Conservation (phyloP, 2,888 invertebrate genomes). For the Apodemia mormo region DNA sequence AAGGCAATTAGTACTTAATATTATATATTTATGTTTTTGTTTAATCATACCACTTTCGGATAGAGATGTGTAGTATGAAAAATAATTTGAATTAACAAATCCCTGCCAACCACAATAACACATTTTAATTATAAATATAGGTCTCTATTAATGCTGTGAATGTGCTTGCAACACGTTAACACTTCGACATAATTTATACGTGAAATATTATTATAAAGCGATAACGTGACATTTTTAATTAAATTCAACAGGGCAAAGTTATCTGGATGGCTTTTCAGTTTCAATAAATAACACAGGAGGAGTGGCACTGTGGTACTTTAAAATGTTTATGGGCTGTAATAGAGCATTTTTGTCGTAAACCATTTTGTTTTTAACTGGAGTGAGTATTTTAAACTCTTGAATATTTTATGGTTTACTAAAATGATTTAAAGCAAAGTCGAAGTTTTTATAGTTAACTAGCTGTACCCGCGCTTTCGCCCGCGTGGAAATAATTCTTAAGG, state of each 20-base stretch:
- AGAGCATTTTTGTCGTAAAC: conserved; percentile 11
- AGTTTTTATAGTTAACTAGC: too few species aligned
- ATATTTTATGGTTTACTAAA: background rate
- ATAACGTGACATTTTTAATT: conserved; percentile 18
- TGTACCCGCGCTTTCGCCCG: too few species aligned
- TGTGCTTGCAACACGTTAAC: background rate
- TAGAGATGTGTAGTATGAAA: background rate
- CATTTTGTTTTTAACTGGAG: background rate
- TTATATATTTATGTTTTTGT: too few species aligned
- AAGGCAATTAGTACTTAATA: too few species aligned
- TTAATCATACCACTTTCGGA: too few species aligned
- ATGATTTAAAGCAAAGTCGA: too few species aligned
- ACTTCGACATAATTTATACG: conserved; percentile 10
- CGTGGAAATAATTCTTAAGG: too few species aligned
- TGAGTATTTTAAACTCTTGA: background rate
- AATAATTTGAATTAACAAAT: background rate
- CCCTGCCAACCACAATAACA: background rate
- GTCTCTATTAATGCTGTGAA: conserved; percentile 11
- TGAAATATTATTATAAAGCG: conserved; percentile 17
- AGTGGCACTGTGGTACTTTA: conserved; percentile 17
- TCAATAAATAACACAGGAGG: conserved; percentile 17
- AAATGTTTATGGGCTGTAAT: conserved; percentile 16
- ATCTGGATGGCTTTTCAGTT: conserved; percentile 17
- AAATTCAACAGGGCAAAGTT: conserved; percentile 18
- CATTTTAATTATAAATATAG: conserved; percentile 11